A percentile compares a stretch with the other conserved stretches of the same genome.
These are phyloP conservation scores for Leistus spinibarbis DNA, from an alignment of 2,888 invertebrate species.

Conservation along the genomic window DNA sequence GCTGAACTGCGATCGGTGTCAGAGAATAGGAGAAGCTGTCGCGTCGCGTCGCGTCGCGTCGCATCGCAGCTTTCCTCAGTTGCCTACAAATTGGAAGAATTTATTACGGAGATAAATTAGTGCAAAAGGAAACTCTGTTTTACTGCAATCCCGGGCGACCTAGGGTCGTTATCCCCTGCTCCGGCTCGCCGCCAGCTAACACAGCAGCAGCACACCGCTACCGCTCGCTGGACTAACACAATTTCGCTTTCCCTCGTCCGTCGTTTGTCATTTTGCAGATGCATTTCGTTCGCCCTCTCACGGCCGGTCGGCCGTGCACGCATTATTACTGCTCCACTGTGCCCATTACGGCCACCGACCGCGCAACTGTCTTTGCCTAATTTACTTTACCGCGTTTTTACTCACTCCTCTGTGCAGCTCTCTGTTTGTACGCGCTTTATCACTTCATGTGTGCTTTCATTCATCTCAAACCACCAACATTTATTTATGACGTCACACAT, in stretches of 20 bases:
- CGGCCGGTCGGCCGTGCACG: slow-evolving; percentile 22
- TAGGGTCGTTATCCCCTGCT: slow-evolving; percentile 20
- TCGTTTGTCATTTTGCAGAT: slow-evolving; percentile 37
- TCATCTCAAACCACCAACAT: neutral
- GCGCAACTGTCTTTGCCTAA: slow-evolving; percentile 22
- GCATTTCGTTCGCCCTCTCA: slow-evolving; percentile 19
- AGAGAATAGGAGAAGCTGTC: neutral
- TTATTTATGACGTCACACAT: neutral
- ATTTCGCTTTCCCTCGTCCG: slow-evolving; percentile 31
- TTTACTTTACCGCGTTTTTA: slow-evolving; percentile 21
- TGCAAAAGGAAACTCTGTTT: slow-evolving; percentile 22
- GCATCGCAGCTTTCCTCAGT: slow-evolving; percentile 13
- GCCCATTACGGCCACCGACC: slow-evolving; percentile 20
- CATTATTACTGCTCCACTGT: slow-evolving; percentile 37
- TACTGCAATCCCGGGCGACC: slow-evolving; percentile 19
- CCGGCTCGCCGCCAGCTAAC: neutral
- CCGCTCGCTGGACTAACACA: slow-evolving; percentile 22
- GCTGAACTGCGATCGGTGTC: slow-evolving; percentile 30
- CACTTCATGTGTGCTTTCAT: neutral
- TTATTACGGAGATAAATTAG: slow-evolving; percentile 38
- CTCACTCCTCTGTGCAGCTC: neutral
- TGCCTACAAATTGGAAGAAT: slow-evolving; percentile 39
- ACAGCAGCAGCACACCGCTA: slow-evolving; percentile 6
- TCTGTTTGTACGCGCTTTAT: neutral
- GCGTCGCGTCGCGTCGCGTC: too few species aligned